These are phyloP conservation scores for Aricia artaxerxes DNA, from an alignment of 2,888 invertebrate species.

Conservation along the genomic window DNA sequence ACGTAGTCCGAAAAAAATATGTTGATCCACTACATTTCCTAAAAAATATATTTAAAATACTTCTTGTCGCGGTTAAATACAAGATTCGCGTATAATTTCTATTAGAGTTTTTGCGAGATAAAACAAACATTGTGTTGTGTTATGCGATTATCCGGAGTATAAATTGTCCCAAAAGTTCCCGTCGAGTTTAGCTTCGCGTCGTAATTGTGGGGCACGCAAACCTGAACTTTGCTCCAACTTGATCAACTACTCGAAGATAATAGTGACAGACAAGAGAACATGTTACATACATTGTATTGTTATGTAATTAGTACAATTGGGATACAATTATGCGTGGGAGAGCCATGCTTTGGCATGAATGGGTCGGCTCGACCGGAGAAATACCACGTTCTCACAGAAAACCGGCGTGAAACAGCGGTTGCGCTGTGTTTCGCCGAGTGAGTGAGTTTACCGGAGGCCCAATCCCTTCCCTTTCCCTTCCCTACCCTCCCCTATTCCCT, in stretches of 20 bases:
- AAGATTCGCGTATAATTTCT: too few species aligned
- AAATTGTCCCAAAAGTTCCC: neutral
- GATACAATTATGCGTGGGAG: too few species aligned
- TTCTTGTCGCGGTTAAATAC: neutral
- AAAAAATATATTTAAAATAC: neutral
- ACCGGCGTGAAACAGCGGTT: too few species aligned
- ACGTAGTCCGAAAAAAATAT: too few species aligned
- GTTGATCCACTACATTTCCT: too few species aligned
- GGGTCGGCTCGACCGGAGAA: too few species aligned
- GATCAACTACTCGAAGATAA: neutral
- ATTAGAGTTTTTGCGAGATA: neutral
- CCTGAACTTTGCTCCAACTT: slow-evolving; percentile 7
- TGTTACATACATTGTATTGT: neutral
- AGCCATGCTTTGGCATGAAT: too few species aligned
- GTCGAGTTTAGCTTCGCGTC: neutral
- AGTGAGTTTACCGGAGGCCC: too few species aligned
- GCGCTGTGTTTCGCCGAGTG: too few species aligned
- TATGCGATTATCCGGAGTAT: neutral
- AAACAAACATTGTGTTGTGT: slow-evolving; percentile 3
- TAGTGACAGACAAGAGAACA: neutral
- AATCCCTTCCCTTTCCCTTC: too few species aligned
- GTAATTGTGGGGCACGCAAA: neutral
- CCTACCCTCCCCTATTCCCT: too few species aligned
- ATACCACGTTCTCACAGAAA: too few species aligned
- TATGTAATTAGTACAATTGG: neutral